Evolutionary conservation across 2,113 vertebrate genomes (phyloP).

Genomic region (Cricetomys ansorgei): DNA sequence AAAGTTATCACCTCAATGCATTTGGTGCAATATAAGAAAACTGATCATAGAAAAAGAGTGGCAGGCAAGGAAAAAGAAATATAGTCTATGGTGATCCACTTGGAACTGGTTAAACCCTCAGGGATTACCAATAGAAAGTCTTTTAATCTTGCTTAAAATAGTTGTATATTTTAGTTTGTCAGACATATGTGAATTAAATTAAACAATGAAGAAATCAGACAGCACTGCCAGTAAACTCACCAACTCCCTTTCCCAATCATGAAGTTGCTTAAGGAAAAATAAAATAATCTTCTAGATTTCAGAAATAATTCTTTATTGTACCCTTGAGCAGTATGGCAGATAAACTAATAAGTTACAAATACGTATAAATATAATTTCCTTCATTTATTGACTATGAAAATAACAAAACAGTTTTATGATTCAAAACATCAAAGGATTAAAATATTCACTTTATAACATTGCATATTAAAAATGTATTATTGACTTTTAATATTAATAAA

Average conservation of each 20-base stretch:
- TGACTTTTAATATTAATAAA: too few relatives aligned
- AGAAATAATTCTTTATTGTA: not conserved
- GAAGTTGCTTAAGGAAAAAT: not conserved
- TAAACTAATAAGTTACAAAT: not conserved
- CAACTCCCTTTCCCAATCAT: not conserved
- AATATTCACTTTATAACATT: not conserved
- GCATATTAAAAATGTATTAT: slow-evolving; percentile 30
- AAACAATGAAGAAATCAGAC: slow-evolving; percentile 56
- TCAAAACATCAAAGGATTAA: not conserved
- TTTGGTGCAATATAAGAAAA: not conserved
- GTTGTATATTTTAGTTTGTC: slow-evolving; percentile 38
- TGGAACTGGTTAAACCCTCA: slow-evolving; percentile 29
- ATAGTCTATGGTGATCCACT: not conserved
- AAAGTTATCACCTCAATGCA: not conserved
- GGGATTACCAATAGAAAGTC: slow-evolving; percentile 33
- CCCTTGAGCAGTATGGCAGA: not conserved
- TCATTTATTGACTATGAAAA: not conserved
- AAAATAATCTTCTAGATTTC: not conserved
- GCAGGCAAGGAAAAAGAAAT: not conserved
- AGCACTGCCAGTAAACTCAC: slow-evolving; percentile 12
- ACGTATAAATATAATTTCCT: not conserved
- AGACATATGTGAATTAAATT: slow-evolving; percentile 47
- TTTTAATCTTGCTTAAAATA: slow-evolving; percentile 30
- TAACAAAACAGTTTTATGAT: slow-evolving; percentile 33
- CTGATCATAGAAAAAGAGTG: not conserved